Percentiles rank a stretch among this genome's conserved stretches.
phyloP scores from a whole-genome alignment of 1,140 invertebrate species.

The Drosophila littoralis region DNA sequence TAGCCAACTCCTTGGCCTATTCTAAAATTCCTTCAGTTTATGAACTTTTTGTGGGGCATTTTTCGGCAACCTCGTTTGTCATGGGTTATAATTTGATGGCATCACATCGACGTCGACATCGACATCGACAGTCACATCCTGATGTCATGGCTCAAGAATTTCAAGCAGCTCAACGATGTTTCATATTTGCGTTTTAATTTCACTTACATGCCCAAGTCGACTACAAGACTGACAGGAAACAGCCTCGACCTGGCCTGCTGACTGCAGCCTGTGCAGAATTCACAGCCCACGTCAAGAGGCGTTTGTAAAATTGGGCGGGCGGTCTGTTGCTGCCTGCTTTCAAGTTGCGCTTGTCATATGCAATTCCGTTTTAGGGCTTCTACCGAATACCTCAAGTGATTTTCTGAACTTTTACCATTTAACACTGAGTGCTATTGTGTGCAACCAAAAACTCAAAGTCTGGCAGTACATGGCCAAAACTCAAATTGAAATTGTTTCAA shows the following conservation, averaged over 20 bases:
- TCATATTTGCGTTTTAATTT: constrained; percentile 73
- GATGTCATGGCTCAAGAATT: constrained; percentile 61
- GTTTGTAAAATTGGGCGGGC: neutral
- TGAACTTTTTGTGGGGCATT: constrained; percentile 58
- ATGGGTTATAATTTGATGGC: constrained; percentile 64
- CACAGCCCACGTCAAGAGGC: neutral
- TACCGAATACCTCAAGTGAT: constrained; percentile 39
- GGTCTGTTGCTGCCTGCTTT: constrained; percentile 15
- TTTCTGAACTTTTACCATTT: constrained; percentile 50
- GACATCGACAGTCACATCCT: constrained; percentile 44
- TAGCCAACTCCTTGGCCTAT: constrained; percentile 23
- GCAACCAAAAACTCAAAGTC: constrained; percentile 18
- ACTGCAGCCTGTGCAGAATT: constrained; percentile 18
- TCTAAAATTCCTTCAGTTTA: constrained; percentile 64
- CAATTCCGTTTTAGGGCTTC: constrained; percentile 64
- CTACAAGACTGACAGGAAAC: constrained; percentile 7
- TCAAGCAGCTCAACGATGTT: constrained; percentile 69
- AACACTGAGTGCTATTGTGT: constrained; percentile 34
- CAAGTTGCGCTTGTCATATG: constrained; percentile 66
- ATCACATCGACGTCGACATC: constrained; percentile 45
- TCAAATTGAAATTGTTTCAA: constrained; percentile 79
- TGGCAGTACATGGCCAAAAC: constrained; percentile 41
- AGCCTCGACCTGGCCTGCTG: constrained; percentile 4
- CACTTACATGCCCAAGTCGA: constrained; percentile 54
- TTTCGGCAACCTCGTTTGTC: constrained; percentile 64